phyloP scores from a whole-genome alignment of 2,888 invertebrate genomes.

The Phaonia tiefii region DNA sequence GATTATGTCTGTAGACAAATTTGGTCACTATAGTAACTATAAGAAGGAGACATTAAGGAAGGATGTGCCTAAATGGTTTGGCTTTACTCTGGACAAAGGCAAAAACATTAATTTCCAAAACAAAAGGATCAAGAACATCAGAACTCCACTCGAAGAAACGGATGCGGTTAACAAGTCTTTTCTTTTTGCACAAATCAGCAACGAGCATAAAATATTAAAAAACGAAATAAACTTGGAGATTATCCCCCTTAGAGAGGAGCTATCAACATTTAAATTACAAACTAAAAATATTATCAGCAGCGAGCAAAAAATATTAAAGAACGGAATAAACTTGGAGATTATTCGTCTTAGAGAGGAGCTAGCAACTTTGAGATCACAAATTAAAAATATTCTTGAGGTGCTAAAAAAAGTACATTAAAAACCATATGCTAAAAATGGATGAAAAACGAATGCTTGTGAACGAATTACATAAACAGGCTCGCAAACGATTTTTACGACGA shows the following conservation, averaged over 20 bases:
- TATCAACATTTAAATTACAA: too few species aligned
- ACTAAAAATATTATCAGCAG: too few species aligned
- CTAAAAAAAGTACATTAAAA: background rate
- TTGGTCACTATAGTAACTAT: constrained; percentile 15
- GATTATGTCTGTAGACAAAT: constrained; percentile 39
- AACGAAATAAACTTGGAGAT: background rate
- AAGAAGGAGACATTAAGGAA: background rate
- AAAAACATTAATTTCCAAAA: constrained; percentile 8
- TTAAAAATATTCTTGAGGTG: background rate
- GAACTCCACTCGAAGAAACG: too few species aligned
- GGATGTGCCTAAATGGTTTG: background rate
- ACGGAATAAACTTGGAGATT: too few species aligned
- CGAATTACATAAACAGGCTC: constrained; percentile 57
- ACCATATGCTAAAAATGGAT: background rate
- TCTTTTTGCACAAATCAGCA: too few species aligned
- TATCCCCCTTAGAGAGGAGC: too few species aligned
- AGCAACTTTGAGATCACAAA: background rate
- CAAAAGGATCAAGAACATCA: background rate
- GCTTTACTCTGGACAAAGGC: background rate
- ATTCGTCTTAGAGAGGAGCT: background rate
- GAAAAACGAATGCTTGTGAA: constrained; percentile 48
- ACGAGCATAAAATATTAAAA: background rate
- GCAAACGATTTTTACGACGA: constrained; percentile 56
- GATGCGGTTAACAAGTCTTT: too few species aligned
- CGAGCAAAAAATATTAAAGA: too few species aligned